These are phyloP conservation scores for Pleuronectes platessa DNA, from an alignment of 2,113 vertebrate species.

Conservation along the genomic window DNA sequence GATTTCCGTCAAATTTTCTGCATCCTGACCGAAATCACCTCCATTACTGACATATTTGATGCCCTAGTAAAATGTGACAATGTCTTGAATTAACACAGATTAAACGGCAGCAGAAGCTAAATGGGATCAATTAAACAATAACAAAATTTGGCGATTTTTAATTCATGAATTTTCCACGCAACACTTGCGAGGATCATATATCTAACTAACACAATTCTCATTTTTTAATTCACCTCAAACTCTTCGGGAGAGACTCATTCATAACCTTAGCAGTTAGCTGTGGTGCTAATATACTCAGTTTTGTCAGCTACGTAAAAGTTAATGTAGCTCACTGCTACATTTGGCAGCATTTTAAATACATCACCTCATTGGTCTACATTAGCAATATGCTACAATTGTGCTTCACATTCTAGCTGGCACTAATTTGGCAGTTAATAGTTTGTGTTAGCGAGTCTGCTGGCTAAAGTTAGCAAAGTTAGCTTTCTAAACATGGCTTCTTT, in stretches of 20 bases:
- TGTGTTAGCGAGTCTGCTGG: constrained; percentile 16
- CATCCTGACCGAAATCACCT: no score
- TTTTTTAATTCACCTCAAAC: background rate
- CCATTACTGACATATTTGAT: no score
- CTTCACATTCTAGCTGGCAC: constrained; percentile 41
- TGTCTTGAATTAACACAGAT: no score
- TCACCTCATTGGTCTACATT: background rate
- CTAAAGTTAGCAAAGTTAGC: background rate
- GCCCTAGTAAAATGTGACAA: no score
- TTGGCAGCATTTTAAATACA: background rate
- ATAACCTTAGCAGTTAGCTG: constrained; percentile 5
- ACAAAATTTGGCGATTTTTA: no score
- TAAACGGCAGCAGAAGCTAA: no score
- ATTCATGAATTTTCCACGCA: no score
- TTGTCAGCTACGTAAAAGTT: constrained; percentile 5
- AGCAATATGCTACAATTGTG: constrained; percentile 49
- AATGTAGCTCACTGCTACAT: constrained; percentile 10
- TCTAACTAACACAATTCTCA: background rate
- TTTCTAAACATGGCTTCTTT: background rate
- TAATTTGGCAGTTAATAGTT: constrained; percentile 44
- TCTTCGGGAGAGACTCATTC: background rate
- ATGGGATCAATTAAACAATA: no score
- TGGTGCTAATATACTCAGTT: no score
- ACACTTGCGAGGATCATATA: background rate
- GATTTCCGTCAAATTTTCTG: no score